These are phyloP conservation scores for Brachyhypopomus gauderio DNA, from an alignment of 2,113 vertebrate species.

Conservation along the genomic window DNA sequence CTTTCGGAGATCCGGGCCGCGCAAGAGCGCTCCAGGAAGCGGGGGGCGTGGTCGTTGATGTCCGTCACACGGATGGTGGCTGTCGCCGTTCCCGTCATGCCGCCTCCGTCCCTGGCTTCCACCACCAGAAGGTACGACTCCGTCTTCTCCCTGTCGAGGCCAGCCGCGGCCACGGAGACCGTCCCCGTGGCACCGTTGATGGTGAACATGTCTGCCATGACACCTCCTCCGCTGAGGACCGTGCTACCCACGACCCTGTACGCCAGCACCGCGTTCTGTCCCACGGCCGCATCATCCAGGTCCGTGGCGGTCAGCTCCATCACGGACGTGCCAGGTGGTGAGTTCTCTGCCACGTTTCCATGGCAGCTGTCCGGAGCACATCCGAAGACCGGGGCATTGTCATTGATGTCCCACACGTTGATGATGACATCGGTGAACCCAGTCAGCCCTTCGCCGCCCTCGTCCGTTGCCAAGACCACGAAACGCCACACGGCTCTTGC, in stretches of 20 bases:
- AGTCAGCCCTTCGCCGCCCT: constrained; percentile 86
- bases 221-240: constrained; percentile 45
- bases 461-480: constrained; percentile 86
- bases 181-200: constrained; percentile 80
- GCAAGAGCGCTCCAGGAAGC: constrained; percentile 77
- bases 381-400: constrained; percentile 79
- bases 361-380: constrained; percentile 82
- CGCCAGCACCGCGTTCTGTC: constrained; percentile 82
- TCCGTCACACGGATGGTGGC: constrained; percentile 81
- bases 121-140: constrained; percentile 80
- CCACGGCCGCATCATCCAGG: constrained; percentile 82
- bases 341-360: constrained; percentile 82
- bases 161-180: constrained; percentile 73
- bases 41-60: constrained; percentile 82
- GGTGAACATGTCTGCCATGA: constrained; percentile 71
- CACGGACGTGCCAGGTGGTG: constrained; percentile 74
- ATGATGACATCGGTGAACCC: constrained; percentile 91
- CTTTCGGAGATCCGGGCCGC: constrained; percentile 76
- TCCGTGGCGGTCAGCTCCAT: constrained; percentile 88
- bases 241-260: constrained; percentile 80
- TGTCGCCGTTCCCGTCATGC: constrained; percentile 82
- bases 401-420: constrained; percentile 88
- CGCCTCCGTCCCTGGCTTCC: constrained; percentile 86
- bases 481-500: constrained; percentile 86
- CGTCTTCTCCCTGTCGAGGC: constrained; percentile 81